Evolutionary conservation across 2,888 invertebrate species (phyloP), one percentile per base, ranked within the genome.

Genomic region (Cephus pulcher): DNA sequence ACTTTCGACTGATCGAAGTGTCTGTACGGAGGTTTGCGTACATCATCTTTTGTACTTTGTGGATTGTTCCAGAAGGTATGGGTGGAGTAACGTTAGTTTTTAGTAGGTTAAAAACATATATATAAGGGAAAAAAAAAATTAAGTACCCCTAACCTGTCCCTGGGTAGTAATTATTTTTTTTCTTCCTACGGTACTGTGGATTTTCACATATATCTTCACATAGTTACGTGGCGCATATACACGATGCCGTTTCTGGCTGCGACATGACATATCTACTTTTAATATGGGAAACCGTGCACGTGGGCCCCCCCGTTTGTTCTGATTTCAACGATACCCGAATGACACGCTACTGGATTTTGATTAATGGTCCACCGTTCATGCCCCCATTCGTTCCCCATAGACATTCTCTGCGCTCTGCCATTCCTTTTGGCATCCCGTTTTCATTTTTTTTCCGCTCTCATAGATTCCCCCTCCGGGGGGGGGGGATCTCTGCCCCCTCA

Each of bases 251-350:
- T n/a, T 74, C 34, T 37, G 74, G 15, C n/a, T 23, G 9, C 23
- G 74, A 74, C 74, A 74, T 74, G 74, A 74, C 34, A 12, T 74
- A 74, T 74, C 74, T 74, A 74, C 74, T 35, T 74, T 74, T 74
- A 74, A 74, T 74, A 74, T 37, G 74, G 30, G 74, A 74, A 34
- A 37, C 11, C 34, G 74, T 34, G 74, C 34, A 74, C 37, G 34
- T 34, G 74, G 74, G 73, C 70, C 75, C 34, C 34, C 34, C 79
- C 82, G 83, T 83, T 86, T 82, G 86, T 85, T 86, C 85, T 79
- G 85, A 85, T 85, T 85, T 85, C 83, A 82, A 82, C 82, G 86
- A 85, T 84, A 86, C 82, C 23, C 83, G 75, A 82, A 85, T 79
- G 82, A 83, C 82, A 82, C 77, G 71, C 33, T 23, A 75, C 80